A percentile compares a stretch with the other conserved stretches of the same genome.
These are phyloP conservation scores for Harpagoxenus sublaevis DNA, from an alignment of 2,888 invertebrate genomes.

Conservation along the genomic window DNA sequence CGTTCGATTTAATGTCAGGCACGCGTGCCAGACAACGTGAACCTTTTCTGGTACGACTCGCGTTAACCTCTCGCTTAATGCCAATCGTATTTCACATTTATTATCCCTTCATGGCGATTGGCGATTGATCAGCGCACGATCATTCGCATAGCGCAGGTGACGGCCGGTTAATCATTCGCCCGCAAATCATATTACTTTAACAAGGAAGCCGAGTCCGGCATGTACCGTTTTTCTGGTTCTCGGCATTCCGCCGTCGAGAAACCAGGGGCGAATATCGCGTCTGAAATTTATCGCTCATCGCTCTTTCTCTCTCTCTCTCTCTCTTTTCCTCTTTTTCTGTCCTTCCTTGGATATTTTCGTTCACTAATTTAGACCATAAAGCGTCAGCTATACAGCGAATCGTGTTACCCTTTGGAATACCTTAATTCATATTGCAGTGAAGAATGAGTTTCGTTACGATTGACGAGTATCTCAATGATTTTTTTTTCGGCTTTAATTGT, in stretches of 20 bases:
- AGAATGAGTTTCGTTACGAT: constrained; percentile 55
- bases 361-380: constrained; percentile 62
- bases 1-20: constrained; percentile 30
- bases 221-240: constrained; percentile 23
- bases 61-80: constrained; percentile 74
- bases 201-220: constrained; percentile 1
- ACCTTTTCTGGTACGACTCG: constrained; percentile 62
- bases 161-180: constrained; percentile 49
- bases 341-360: constrained; percentile 54
- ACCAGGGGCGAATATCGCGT: constrained; percentile 19
- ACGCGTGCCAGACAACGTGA: constrained; percentile 61
- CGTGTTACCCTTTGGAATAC: constrained; percentile 55
- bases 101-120: constrained; percentile 43
- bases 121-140: constrained; percentile 58
- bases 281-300: constrained; percentile 44
- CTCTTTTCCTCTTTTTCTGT: background rate
- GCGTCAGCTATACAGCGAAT: constrained; percentile 53
- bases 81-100: constrained; percentile 75
- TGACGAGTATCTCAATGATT: constrained; percentile 7
- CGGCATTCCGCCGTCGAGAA: constrained; percentile 3
- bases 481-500: constrained; percentile 8
- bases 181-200: constrained; percentile 31
- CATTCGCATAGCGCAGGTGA: constrained; percentile 32
- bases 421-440: constrained; percentile 8
- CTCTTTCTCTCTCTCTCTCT: background rate